A percentile compares a stretch with the other conserved stretches of the same genome.
Conservation (phyloP, 64 coral and sea anemone genomes). For the Cladopsammia gracilis region DNA sequence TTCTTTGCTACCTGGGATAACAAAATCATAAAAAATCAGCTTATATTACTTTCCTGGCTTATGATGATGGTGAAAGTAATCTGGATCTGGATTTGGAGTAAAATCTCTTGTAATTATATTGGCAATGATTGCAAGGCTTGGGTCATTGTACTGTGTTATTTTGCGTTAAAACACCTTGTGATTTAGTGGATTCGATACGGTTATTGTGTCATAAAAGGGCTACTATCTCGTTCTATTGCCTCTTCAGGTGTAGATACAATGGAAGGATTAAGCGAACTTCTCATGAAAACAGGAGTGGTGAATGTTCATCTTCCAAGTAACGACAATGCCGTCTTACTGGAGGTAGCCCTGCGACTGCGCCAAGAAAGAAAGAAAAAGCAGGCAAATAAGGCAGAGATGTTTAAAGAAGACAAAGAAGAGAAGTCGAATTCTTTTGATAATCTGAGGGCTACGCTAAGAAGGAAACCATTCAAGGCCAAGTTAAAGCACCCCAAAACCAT, state of each 20-base stretch:
- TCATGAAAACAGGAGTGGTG: slow-evolving; percentile 40
- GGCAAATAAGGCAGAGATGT: not conserved
- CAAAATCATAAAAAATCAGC: no score
- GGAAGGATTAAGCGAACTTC: slow-evolving; percentile 22
- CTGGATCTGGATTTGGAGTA: no score
- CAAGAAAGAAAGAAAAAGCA: not conserved
- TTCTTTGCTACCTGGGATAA: no score
- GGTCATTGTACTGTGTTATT: no score
- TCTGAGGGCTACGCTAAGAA: not conserved
- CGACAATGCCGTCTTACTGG: slow-evolving; percentile 54
- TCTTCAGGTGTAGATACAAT: slow-evolving; percentile 39
- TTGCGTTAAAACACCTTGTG: no score
- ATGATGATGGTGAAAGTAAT: no score
- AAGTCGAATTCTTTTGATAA: not conserved
- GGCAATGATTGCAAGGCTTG: no score
- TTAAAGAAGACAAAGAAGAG: not conserved
- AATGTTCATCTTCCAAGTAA: slow-evolving; percentile 8
- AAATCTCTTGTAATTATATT: no score
- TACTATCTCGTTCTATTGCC: not conserved
- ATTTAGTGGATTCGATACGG: no score
- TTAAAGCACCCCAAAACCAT: slow-evolving; percentile 13
- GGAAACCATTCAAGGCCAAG: slow-evolving; percentile 34
- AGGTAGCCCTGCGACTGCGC: slow-evolving; percentile 27
- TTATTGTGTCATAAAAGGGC: no score
- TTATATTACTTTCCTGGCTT: no score